Percentiles rank a stretch among this genome's conserved stretches.
Evolutionary conservation across 2,797 vertebrate genomes (phyloP).

Genomic region (Dromococcyx pavoninus): DNA sequence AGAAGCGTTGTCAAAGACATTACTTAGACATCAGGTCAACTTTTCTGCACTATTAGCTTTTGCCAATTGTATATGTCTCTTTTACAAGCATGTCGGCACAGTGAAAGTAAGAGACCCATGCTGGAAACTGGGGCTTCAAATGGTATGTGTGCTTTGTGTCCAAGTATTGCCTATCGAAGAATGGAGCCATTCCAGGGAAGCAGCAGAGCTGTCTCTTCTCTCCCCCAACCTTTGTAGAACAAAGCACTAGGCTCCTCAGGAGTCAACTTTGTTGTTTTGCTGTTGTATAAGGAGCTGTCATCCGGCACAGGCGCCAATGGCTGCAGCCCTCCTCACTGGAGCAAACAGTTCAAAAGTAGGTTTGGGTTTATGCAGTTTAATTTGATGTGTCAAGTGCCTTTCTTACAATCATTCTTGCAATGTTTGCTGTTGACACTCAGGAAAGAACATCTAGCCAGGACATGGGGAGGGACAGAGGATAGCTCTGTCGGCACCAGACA

Average conservation of each 20-base stretch:
- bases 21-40: background rate
- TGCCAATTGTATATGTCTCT: background rate
- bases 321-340: background rate
- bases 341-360: constrained; percentile 17
- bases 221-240: constrained; percentile 40
- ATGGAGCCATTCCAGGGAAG: constrained; percentile 35
- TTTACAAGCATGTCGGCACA: background rate
- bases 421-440: constrained; percentile 1
- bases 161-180: constrained; percentile 45
- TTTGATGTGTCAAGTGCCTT: background rate
- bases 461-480: background rate
- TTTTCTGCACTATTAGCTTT: background rate
- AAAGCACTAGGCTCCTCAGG: constrained; percentile 46
- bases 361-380: background rate
- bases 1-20: background rate
- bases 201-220: background rate
- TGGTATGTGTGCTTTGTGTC: background rate
- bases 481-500: background rate
- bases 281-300: constrained; percentile 30
- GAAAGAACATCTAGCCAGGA: background rate
- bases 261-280: constrained; percentile 41
- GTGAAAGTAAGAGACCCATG: background rate
- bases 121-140: background rate
- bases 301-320: constrained; percentile 13
- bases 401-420: background rate